Base-by-base conservation (phyloP, 2,797 vertebrate genomes). In the Spea hammondii region DNA sequence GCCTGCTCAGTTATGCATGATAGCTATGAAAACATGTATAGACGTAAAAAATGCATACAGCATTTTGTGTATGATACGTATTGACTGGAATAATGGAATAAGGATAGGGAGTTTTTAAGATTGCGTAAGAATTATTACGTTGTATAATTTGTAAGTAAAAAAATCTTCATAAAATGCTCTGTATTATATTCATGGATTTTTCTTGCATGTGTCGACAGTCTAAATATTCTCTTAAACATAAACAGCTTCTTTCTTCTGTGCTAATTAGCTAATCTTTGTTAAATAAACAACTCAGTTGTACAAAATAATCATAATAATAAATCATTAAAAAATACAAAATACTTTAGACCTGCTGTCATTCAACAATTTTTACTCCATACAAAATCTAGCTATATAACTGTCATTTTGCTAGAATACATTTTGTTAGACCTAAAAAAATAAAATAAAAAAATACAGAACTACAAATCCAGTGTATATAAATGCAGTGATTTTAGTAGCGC, bases 61-160 rank as follows among this genome's bases (percentile, higher is more conserved):
- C 89, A 86, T 84, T 68, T 93, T 90, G 91, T 93, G 92, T 92
- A 91, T 93, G 83, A 88, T 89, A 90, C 85, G 86, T 84, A 86
- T 89, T 46, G 8, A 46, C 89, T 32, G 59, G 86, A 88, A 80
- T 83, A 83, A 87, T 78, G 91, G 13, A 6, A 17, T 53, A 12
- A 46, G 69, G 60, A 72, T 53, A 12, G 51, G 69, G 60, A 72
- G 51, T 91, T 91, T 91, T 89, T 85, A 90, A 89, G 88, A 94
- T 91, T 92, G 89, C 89, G 89, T 93, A 88, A 87, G 91, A 92
- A 91, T 91, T 91, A 90, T 85, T 90, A 87, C 90, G 90, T 92
- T 97, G 94, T 95, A 95, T 96, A 96, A 94, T 96, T 94, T 97
- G 95, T 96, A 96, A 96, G 94, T 97, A 96, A 91, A 95, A 95